Evolutionary conservation across 2,113 vertebrate species (phyloP).

Genomic region (Progne subis): DNA sequence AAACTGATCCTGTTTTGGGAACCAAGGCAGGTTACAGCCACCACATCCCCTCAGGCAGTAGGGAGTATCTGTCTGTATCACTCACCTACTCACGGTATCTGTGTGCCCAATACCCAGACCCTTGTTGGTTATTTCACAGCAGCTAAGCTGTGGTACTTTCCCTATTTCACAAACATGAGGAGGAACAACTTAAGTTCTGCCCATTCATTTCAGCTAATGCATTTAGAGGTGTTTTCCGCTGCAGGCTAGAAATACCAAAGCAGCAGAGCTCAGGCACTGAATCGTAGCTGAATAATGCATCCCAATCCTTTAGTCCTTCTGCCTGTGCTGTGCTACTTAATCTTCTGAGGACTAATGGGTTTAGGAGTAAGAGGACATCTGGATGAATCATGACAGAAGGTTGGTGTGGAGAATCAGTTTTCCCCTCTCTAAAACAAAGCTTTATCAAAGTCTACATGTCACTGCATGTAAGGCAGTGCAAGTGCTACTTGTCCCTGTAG

Average conservation of each 20-base stretch:
- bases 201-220: neutral
- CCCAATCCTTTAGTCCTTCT: neutral
- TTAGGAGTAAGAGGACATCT: neutral
- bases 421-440: neutral
- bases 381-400: neutral
- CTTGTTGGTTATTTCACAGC: neutral
- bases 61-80: neutral
- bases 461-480: neutral
- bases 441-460: neutral
- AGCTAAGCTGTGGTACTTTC: neutral
- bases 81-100: neutral
- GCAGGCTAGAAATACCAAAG: neutral
- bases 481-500: neutral
- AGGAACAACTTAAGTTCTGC: neutral
- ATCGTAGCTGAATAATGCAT: neutral
- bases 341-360: neutral
- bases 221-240: neutral
- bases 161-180: neutral
- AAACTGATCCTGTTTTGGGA: neutral
- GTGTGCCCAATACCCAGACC: neutral
- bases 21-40: neutral
- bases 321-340: neutral
- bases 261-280: neutral
- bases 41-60: neutral
- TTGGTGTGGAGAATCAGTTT: neutral